Percentiles rank a stretch among this genome's conserved stretches.
Conservation (phyloP, 2,113 vertebrate species). For the Sinocyclocheilus maitianheensis region DNA sequence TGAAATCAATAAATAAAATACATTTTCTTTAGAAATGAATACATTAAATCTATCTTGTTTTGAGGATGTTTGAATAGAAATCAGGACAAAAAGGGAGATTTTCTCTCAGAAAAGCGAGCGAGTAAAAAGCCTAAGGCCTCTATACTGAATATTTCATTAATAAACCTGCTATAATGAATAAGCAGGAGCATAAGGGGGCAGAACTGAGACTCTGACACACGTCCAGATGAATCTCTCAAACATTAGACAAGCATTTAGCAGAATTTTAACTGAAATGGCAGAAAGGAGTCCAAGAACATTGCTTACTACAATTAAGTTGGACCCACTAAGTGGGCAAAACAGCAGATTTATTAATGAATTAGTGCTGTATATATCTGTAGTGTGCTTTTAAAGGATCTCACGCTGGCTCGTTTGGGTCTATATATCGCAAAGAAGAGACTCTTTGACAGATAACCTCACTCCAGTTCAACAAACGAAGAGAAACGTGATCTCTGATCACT, state of each 20-base stretch:
- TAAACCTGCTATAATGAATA: background rate
- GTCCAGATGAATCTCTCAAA: background rate
- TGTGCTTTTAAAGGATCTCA: slow-evolving; percentile 12
- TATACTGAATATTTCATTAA: background rate
- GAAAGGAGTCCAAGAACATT: background rate
- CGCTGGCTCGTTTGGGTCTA: background rate
- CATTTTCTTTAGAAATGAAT: background rate
- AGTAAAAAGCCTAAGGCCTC: background rate
- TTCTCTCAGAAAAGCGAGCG: background rate
- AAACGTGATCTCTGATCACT: background rate
- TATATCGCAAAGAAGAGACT: background rate
- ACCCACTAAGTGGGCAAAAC: background rate
- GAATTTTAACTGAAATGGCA: background rate
- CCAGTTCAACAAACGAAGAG: background rate
- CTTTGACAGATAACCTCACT: slow-evolving; percentile 1
- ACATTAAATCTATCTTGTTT: background rate
- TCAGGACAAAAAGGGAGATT: background rate
- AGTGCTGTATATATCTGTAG: background rate
- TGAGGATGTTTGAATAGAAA: background rate
- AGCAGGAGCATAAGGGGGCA: background rate
- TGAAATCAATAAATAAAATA: background rate
- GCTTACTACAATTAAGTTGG: background rate
- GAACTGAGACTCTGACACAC: background rate
- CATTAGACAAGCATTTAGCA: background rate
- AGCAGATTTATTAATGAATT: background rate